These are phyloP conservation scores for Epinotia demarniana DNA, from an alignment of 2,888 invertebrate genomes.

Conservation along the genomic window DNA sequence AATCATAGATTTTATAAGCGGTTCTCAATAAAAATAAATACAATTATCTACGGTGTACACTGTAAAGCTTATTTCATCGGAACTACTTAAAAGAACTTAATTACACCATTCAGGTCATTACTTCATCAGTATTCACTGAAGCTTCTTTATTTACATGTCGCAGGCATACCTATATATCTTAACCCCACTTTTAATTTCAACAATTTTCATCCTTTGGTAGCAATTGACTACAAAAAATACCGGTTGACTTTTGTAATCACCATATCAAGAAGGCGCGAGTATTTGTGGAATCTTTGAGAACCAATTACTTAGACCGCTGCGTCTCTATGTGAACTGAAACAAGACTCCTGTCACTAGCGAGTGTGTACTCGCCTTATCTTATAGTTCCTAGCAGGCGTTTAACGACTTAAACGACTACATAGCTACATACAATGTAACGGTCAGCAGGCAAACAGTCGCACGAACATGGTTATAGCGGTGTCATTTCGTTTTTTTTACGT, in stretches of 20 bases:
- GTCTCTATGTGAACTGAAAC: not conserved
- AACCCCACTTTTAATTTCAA: constrained; percentile 18
- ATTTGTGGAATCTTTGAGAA: constrained; percentile 31
- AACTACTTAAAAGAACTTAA: constrained; percentile 5
- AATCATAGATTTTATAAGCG: not conserved
- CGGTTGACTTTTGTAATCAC: constrained; percentile 23
- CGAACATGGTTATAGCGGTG: not conserved
- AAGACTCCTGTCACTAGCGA: constrained; percentile 1
- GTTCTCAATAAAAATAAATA: not conserved
- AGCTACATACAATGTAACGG: constrained; percentile 11
- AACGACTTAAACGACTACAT: not conserved
- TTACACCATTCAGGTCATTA: constrained; percentile 2
- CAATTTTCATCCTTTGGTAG: constrained; percentile 35
- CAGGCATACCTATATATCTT: constrained; percentile 22
- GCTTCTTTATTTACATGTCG: constrained; percentile 27
- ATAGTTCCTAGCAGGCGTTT: constrained; percentile 6
- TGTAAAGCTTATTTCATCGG: not conserved
- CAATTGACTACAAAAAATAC: constrained; percentile 25
- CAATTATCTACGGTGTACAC: not conserved
- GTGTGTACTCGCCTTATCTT: constrained; percentile 13
- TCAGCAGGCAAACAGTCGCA: too few species aligned
- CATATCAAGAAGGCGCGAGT: constrained; percentile 26
- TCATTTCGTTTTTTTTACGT: too few species aligned
- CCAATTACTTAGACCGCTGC: constrained; percentile 6
- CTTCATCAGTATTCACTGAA: constrained; percentile 23